Base-by-base conservation (phyloP, 2,797 vertebrate genomes). In the Cephalopachus bancanus region DNA sequence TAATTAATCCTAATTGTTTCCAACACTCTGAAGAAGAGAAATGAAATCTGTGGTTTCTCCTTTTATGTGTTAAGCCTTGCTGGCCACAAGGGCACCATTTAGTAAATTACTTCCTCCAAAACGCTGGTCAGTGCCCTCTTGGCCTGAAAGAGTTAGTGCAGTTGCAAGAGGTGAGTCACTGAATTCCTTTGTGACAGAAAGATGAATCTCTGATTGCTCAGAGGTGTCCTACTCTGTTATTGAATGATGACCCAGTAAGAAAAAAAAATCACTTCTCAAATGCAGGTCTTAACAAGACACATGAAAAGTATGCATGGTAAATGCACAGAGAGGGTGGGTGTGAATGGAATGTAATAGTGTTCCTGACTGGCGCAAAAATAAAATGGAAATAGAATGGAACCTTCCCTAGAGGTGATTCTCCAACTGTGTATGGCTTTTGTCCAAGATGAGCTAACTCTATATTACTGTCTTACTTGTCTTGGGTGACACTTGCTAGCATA, bases 1-100 rank as follows among this genome's bases (percentile, higher is more conserved):
- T 95, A 97, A 97, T 97, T 97, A 98, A 96, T 94, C 90, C 85
- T 97, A 91, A 97, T 97, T 97, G 94, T 93, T 97, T 95, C 74
- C 81, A 97, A 89, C 64, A 93, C 60, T 92, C 91, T 71, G 79
- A 94, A 92, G 60, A 93, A 26, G 30, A 97, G 94, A 94, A 91
- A 92, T 79, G 60, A 67, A 96, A 90, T 94, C 22, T 10, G 22
- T 75, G 81, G 62, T 92, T 96, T 93, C 62, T 96, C 44, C 64
- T 96, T 86, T 94, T 80, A 64, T 85, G 59, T 83, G 67, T 89
- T 80, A 62, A 94, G 72, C 15, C 78, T 83, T 91, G 97, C 80
- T 96, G 84, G 81, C n/a, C 91, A 94, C 37, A 83, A 67, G 91
- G 94, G 33, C 60, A 88, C 59, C 91, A 64, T 86, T 88, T 95